Evolutionary conservation across 2,113 vertebrate species (phyloP).

Genomic region (Scolopax mira): DNA sequence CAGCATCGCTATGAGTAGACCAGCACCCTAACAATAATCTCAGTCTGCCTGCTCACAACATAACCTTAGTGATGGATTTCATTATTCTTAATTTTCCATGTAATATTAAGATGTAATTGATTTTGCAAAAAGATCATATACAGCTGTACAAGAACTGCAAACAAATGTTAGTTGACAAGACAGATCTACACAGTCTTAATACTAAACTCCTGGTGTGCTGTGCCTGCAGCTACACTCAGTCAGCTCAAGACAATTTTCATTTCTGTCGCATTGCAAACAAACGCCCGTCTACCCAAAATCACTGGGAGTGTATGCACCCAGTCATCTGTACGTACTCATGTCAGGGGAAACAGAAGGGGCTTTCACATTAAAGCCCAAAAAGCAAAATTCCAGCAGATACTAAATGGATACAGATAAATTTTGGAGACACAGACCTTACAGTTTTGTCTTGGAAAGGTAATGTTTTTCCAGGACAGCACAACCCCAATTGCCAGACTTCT

Average conservation of each 20-base stretch:
- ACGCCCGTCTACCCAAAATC: fast-evolving
- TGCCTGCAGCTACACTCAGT: background rate
- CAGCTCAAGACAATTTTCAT: background rate
- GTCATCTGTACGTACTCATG: fast-evolving
- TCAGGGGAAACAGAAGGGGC: background rate
- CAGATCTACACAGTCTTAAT: background rate
- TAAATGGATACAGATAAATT: background rate
- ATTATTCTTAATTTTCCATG: background rate
- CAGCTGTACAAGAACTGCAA: background rate
- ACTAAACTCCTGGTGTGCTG: background rate
- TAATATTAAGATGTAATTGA: background rate
- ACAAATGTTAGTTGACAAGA: background rate
- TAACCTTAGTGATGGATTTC: background rate
- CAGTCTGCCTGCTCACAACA: background rate
- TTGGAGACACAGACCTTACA: background rate
- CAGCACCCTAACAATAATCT: background rate
- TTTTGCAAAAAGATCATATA: background rate
- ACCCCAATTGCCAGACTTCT: background rate
- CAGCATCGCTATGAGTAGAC: background rate
- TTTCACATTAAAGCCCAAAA: background rate
- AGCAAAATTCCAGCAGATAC: background rate
- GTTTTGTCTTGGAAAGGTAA: background rate
- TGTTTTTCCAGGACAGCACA: background rate
- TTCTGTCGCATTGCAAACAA: background rate
- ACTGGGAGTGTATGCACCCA: fast-evolving